Conservation (phyloP, 2,797 vertebrate genomes). For the Ara ararauna region DNA sequence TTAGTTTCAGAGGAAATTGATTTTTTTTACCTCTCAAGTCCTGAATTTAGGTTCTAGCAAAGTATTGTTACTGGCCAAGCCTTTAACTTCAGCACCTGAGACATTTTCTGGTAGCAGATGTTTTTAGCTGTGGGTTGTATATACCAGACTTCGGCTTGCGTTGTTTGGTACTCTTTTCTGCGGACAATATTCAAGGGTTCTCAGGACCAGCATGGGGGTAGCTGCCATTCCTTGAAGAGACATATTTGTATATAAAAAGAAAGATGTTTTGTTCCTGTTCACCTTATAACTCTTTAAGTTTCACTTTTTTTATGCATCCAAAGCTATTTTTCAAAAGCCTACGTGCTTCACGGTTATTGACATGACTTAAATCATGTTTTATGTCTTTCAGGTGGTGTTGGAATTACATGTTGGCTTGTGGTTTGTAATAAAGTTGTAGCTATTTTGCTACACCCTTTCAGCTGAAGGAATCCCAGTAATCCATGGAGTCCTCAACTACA, state of each 20-base stretch:
- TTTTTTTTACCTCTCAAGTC: neutral
- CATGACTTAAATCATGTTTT: neutral
- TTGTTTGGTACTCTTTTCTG: neutral
- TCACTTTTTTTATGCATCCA: neutral
- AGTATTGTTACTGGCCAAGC: neutral
- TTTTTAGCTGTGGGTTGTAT: neutral
- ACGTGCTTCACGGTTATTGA: neutral
- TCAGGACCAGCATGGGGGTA: neutral
- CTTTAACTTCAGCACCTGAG: neutral
- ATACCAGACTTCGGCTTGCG: neutral
- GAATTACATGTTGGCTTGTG: conserved; percentile 96
- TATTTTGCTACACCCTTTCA: conserved; percentile 87
- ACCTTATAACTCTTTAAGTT: neutral
- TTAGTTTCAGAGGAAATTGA: neutral
- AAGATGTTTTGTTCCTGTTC: neutral
- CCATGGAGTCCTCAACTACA: neutral
- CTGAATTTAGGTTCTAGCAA: neutral
- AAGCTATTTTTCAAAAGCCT: neutral
- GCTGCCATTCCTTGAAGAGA: neutral
- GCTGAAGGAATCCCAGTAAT: conserved; percentile 73
- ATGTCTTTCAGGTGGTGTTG: conserved; percentile 88
- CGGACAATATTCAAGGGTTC: neutral
- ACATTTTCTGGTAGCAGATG: neutral
- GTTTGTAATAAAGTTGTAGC: conserved; percentile 97
- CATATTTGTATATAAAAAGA: neutral